A percentile compares a stretch with the other conserved stretches of the same genome.
Evolutionary conservation across 2,113 vertebrate genomes (phyloP).

Genomic region (Chelonoidis abingdonii): DNA sequence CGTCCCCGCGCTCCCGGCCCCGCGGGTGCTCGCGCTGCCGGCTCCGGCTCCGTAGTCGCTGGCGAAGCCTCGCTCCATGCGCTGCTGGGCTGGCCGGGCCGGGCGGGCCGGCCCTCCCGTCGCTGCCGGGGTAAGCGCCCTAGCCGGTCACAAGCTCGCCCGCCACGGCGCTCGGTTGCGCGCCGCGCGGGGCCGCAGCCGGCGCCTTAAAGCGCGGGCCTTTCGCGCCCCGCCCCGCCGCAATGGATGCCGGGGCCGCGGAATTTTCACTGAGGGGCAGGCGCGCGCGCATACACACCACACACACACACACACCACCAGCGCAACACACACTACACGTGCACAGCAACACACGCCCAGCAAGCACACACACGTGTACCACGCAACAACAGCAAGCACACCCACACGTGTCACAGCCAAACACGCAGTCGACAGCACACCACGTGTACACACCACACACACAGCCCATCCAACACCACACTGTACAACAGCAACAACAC

Average conservation of each 20-base stretch:
- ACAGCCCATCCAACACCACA: too few species aligned
- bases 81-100: constrained; percentile 42
- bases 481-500: too few species aligned
- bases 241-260: background rate
- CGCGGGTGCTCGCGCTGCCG: background rate
- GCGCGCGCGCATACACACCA: background rate
- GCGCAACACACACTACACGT: background rate
- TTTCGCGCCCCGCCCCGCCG: constrained; percentile 60
- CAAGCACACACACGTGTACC: background rate
- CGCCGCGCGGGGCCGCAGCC: background rate
- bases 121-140: constrained; percentile 76
- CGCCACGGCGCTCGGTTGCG: constrained; percentile 71
- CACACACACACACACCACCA: background rate
- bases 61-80: background rate
- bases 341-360: background rate
- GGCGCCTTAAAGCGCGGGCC: constrained; percentile 75
- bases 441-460: too few species aligned
- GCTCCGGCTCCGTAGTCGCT: background rate
- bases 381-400: too few species aligned
- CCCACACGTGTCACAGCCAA: too few species aligned
- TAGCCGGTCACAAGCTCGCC: constrained; percentile 76
- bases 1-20: background rate
- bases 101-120: constrained; percentile 48
- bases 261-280: background rate
- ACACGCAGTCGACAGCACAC: too few species aligned